phyloP scores from a whole-genome alignment of 2,113 vertebrate genomes.

The Conger conger region DNA sequence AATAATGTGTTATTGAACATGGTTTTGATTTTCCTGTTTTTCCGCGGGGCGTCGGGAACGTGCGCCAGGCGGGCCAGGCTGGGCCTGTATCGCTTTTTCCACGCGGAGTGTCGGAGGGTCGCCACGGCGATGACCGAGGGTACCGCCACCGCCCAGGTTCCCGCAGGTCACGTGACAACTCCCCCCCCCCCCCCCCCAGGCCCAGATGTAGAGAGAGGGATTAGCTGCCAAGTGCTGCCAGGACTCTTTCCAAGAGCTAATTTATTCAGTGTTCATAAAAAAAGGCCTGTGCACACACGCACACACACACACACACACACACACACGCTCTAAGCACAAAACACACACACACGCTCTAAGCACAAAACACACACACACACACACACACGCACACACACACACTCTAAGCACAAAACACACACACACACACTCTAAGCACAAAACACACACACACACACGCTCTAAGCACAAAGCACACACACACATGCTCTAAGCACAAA shows the following conservation, averaged over 20 bases:
- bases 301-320: not conserved
- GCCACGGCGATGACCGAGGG: not conserved
- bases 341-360: not conserved
- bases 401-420: not conserved
- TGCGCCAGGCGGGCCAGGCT: not conserved
- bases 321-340: too few species aligned
- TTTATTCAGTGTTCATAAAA: not conserved
- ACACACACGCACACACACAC: conserved; percentile 4
- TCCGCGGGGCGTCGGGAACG: not conserved
- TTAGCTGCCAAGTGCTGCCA: not conserved
- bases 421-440: too few species aligned
- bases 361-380: not conserved
- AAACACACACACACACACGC: conserved; percentile 6
- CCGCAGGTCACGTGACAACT: not conserved
- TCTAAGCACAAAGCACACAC: not conserved
- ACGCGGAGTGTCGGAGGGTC: not conserved
- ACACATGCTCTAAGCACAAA: too few species aligned
- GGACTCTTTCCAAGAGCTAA: too few species aligned
- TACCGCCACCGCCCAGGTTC: not conserved
- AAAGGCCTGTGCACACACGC: not conserved
- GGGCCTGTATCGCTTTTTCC: not conserved
- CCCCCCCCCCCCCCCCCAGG: not conserved
- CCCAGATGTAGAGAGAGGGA: not conserved
- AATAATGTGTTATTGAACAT: not conserved
- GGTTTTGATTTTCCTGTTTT: not conserved